Evolutionary conservation across 2,113 vertebrate genomes (phyloP).

Genomic region (Gymnarchus niloticus): DNA sequence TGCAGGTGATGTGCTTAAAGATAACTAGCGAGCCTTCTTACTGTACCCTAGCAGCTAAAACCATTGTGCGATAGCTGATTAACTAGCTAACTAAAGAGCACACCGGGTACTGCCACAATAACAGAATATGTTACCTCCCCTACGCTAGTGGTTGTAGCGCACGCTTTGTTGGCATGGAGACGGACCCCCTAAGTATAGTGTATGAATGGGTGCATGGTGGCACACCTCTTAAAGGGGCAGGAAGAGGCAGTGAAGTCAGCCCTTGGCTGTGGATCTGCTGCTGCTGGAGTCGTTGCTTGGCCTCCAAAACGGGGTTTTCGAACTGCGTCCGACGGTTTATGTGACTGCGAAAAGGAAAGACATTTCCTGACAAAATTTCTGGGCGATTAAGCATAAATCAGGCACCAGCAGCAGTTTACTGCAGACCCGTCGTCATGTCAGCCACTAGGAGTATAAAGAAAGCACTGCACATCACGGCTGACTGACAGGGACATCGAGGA

Average conservation of each 20-base stretch:
- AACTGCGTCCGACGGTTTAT: conserved; percentile 99
- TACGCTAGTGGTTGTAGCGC: background rate
- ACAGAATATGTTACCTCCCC: conserved; percentile 17
- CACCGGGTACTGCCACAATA: background rate
- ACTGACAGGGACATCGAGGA: background rate
- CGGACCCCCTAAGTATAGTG: conserved; percentile 56
- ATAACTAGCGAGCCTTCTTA: background rate
- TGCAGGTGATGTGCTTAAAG: background rate
- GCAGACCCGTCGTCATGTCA: background rate
- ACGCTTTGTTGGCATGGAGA: conserved; percentile 64
- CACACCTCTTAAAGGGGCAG: conserved; percentile 90
- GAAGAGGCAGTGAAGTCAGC: conserved; percentile 86
- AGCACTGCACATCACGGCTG: background rate
- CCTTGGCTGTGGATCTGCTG: conserved; percentile 92
- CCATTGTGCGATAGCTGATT: conserved; percentile 32
- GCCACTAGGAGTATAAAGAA: background rate
- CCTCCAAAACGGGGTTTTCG: conserved; percentile 98
- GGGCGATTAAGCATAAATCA: conserved; percentile 5
- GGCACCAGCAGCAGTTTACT: background rate
- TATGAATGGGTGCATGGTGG: conserved; percentile 12
- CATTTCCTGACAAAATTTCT: background rate
- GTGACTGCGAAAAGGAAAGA: conserved; percentile 76
- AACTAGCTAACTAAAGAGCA: conserved; percentile 36
- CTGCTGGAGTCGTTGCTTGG: conserved; percentile 94
- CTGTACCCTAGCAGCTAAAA: conserved; percentile 42